Evolutionary conservation across 2,113 vertebrate species (phyloP), one percentile per base, ranked within the genome.

Genomic region (Brachypteracias leptosomus): DNA sequence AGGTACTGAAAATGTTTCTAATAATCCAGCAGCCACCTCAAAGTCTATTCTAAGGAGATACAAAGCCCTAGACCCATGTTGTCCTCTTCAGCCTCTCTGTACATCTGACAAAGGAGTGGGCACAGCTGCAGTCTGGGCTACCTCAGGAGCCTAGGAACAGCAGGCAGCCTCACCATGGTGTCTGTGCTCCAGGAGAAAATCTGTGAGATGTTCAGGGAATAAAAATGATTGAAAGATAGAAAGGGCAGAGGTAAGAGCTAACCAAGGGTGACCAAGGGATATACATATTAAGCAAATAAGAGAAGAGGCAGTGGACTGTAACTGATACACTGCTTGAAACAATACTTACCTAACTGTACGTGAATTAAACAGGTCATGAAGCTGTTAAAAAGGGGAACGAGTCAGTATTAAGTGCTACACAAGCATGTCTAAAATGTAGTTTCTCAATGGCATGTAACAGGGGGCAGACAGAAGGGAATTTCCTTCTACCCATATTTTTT

Each of bases 321-420:
- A 96, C 85, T 92, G 96, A 96, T 93, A 87, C 63, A 88, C 79
- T 95, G 82, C 94, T 93, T 77, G 67, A 94, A 97, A 94, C 51
- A 95, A 80, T 57, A 91, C 84, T 92, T 55, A 11, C 88, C 96
- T 96, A 92, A 96, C 81, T 88, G 89, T 47, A 54, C 0, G 1
- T 70, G 73, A 92, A 97, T 97, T 97, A 97, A 96, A 91, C 55
- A 93, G 76, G 93, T 88, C 93, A 96, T 57, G 65, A 93, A 96
- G 91, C 72, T 88, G 77, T 91, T 95, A 95, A 91, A 77, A 92
- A 21, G 59, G 55, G 28, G 58, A 88, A 89, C 20, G 57, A 84
- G 67, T 25, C 62, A 65, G 61, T 47, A 22, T 46, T 70, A 93
- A 71, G 52, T 71, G n/a, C 46, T 93, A 93, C 52, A 80, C 14